phyloP scores from a whole-genome alignment of 2,888 invertebrate species.

The Eupelmus urozonus region DNA sequence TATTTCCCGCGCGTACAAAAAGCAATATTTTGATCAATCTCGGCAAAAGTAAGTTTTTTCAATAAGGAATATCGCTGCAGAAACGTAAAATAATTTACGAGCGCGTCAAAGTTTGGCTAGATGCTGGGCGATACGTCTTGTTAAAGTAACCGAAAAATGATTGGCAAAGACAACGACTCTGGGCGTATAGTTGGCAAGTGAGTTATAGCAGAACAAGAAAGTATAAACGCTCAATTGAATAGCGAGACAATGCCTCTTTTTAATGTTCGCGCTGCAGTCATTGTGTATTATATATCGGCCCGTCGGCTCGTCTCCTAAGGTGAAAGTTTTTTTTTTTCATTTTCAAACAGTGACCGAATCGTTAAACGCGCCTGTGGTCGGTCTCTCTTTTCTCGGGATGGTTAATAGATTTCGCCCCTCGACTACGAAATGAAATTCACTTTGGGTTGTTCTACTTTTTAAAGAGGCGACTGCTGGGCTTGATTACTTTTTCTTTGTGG shows the following conservation, averaged over 20 bases:
- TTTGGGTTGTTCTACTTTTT: too few species aligned
- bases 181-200: conserved; percentile 4
- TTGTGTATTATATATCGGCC: conserved; percentile 9
- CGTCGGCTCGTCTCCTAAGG: conserved; percentile 1
- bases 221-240: conserved; percentile 8
- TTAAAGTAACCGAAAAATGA: conserved; percentile 23
- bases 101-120: not conserved
- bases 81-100: not conserved
- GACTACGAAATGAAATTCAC: too few species aligned
- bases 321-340: conserved; percentile 30
- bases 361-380: too few species aligned
- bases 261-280: not conserved
- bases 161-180: conserved; percentile 7
- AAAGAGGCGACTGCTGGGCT: too few species aligned
- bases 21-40: too few species aligned
- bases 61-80: not conserved
- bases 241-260: conserved; percentile 14
- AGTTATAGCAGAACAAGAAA: conserved; percentile 7
- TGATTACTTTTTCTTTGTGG: too few species aligned
- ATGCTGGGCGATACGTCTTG: not conserved
- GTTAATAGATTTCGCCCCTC: too few species aligned
- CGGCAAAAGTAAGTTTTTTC: not conserved
- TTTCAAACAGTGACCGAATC: not conserved
- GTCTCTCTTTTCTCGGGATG: too few species aligned
- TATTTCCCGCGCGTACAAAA: too few species aligned